These are phyloP conservation scores for Phytoseiulus persimilis DNA, from an alignment of 2,888 invertebrate genomes.

Conservation along the genomic window DNA sequence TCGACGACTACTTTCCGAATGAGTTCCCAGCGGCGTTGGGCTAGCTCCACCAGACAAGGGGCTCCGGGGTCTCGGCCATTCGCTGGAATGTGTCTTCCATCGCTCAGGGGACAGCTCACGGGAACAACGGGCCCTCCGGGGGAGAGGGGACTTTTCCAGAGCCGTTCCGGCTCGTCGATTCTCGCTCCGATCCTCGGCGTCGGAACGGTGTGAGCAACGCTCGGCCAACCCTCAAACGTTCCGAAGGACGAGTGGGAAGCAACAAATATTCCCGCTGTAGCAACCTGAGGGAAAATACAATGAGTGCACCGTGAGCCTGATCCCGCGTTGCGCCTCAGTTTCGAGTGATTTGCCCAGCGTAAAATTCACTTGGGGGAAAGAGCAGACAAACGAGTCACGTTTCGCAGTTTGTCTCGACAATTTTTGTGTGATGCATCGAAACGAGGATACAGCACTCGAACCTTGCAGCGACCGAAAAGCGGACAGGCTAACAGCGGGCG, in stretches of 20 bases:
- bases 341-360: too few species aligned
- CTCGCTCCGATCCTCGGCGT: background rate
- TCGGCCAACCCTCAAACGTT: too few species aligned
- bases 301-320: too few species aligned
- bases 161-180: background rate
- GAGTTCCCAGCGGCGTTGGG: background rate
- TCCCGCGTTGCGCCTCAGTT: too few species aligned
- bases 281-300: too few species aligned
- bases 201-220: too few species aligned
- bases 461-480: background rate
- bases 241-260: too few species aligned
- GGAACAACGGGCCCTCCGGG: background rate
- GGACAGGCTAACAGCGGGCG: background rate
- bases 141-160: background rate
- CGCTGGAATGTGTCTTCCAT: background rate
- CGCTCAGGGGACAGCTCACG: background rate
- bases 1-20: conserved; percentile 5
- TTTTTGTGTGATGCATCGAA: background rate
- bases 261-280: too few species aligned
- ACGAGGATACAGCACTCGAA: background rate
- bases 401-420: too few species aligned
- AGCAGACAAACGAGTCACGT: too few species aligned
- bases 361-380: too few species aligned
- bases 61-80: background rate
- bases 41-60: background rate